phyloP scores from a whole-genome alignment of 2,888 invertebrate species.

The Apeira syringaria region DNA sequence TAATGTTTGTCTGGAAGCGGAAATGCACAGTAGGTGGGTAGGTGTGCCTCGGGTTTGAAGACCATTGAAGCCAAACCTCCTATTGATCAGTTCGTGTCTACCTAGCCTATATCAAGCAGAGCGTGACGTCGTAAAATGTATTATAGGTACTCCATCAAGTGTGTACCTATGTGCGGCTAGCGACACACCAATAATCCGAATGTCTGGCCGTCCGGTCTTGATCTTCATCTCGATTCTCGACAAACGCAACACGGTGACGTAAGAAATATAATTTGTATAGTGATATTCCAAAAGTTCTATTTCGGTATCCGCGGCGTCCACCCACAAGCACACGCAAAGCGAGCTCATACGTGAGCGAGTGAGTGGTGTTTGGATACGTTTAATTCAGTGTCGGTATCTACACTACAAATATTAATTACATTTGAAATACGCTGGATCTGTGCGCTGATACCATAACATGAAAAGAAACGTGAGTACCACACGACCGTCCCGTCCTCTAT shows the following conservation, averaged over 20 bases:
- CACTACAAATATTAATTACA: slow-evolving; percentile 35
- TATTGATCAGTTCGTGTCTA: slow-evolving; percentile 12
- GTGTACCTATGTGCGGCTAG: slow-evolving; percentile 9
- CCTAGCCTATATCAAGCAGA: neutral
- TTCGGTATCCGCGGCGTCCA: slow-evolving; percentile 70
- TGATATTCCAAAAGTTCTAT: slow-evolving; percentile 82
- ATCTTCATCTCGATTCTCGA: slow-evolving; percentile 68
- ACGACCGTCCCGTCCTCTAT: slow-evolving; percentile 24
- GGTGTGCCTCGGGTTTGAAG: slow-evolving; percentile 18
- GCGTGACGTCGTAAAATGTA: slow-evolving; percentile 15
- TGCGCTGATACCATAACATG: slow-evolving; percentile 59
- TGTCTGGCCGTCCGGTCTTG: slow-evolving; percentile 56
- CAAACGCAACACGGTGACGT: slow-evolving; percentile 68
- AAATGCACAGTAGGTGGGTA: slow-evolving; percentile 23
- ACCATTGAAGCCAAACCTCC: slow-evolving; percentile 21
- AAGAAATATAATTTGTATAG: slow-evolving; percentile 76
- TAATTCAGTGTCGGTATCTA: slow-evolving; percentile 48
- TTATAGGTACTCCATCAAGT: too few relatives aligned
- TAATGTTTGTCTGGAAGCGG: slow-evolving; percentile 21
- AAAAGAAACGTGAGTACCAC: slow-evolving; percentile 77
- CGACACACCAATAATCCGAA: slow-evolving; percentile 23
- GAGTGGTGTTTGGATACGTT: slow-evolving; percentile 56
- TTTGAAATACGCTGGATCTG: slow-evolving; percentile 28
- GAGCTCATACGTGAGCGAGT: slow-evolving; percentile 59
- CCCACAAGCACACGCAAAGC: slow-evolving; percentile 60